phyloP scores from a whole-genome alignment of 1,140 invertebrate genomes.

The Ditylenchus dipsaci region DNA sequence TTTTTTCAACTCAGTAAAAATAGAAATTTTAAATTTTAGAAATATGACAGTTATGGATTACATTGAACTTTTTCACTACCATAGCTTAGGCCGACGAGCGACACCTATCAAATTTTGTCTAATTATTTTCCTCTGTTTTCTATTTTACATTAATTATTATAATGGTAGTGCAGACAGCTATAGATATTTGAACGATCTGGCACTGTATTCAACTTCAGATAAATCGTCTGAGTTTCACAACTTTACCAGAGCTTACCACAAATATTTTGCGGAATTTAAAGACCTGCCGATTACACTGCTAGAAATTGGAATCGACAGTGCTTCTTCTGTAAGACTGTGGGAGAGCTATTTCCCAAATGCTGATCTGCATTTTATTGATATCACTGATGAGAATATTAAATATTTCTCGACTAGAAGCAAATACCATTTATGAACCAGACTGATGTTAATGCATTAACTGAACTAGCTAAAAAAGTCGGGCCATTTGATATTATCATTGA shows the following conservation, averaged over 20 bases:
- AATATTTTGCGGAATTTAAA: neutral
- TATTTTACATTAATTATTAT: too few relatives aligned
- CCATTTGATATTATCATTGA: slow-evolving; percentile 15
- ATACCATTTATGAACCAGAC: slow-evolving; percentile 15
- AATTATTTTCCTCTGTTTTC: too few relatives aligned
- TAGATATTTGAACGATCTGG: neutral
- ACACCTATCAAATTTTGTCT: too few relatives aligned
- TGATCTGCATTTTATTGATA: slow-evolving; percentile 14
- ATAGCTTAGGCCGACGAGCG: too few relatives aligned
- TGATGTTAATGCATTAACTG: neutral
- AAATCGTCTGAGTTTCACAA: slow-evolving; percentile 5
- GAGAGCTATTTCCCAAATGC: slow-evolving; percentile 13
- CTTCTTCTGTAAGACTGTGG: slow-evolving; percentile 13
- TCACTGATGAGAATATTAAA: neutral
- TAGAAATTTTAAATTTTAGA: too few relatives aligned
- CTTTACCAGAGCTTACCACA: slow-evolving; percentile 8
- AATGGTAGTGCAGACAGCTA: too few relatives aligned
- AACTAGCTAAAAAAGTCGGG: slow-evolving; percentile 1
- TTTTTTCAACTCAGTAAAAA: too few relatives aligned
- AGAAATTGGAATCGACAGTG: slow-evolving; percentile 11
- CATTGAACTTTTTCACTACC: too few relatives aligned
- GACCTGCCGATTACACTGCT: neutral
- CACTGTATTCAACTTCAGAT: neutral
- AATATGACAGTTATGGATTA: too few relatives aligned
- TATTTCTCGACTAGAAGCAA: slow-evolving; percentile 5